Conservation (phyloP, 2,797 vertebrate genomes). For the Falco novaeseelandiae region DNA sequence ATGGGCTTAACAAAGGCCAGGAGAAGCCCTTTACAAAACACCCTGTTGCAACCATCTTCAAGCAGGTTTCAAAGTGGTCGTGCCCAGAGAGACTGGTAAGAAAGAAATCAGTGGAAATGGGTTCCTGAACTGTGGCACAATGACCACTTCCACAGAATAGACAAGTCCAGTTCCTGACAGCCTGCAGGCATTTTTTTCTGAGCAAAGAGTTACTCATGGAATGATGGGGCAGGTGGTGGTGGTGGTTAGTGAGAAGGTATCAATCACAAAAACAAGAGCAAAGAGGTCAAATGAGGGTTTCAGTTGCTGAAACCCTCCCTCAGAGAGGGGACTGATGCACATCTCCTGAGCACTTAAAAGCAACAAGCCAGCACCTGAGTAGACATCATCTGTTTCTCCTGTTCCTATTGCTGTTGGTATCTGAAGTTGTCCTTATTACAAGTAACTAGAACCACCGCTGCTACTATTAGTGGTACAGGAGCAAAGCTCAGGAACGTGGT, state of each 20-base stretch:
- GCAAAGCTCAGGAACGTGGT: background rate
- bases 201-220: background rate
- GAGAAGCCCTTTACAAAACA: background rate
- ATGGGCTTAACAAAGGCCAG: background rate
- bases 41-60: background rate
- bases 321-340: background rate
- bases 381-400: background rate
- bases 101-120: background rate
- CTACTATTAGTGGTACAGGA: background rate
- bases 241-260: background rate
- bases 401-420: background rate
- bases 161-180: background rate
- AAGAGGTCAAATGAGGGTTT: background rate
- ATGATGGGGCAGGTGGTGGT: too few relatives aligned
- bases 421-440: background rate
- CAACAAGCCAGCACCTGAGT: background rate
- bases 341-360: background rate
- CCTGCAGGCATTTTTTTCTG: background rate
- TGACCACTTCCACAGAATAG: background rate
- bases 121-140: background rate
- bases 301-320: background rate
- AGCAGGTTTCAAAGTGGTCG: background rate
- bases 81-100: background rate
- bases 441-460: background rate
- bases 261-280: background rate